Evolutionary conservation across 2,797 vertebrate genomes (phyloP), one percentile per base, ranked within the genome.

Genomic region (Podargus strigoides): DNA sequence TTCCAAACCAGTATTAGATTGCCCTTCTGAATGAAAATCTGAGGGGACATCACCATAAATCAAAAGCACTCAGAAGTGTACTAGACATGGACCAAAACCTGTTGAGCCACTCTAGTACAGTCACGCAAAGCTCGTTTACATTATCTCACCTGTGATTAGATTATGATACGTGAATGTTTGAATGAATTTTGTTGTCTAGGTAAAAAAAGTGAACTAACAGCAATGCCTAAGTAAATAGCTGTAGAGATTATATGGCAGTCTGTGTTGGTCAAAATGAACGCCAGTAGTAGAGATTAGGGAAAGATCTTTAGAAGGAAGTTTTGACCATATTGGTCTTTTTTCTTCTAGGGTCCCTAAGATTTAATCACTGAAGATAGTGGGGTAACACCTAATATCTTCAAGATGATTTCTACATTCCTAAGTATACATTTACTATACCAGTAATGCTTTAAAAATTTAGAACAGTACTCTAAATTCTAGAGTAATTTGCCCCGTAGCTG

Each of bases 111-210:
- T 89, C 75, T 21, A 44, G 70, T 37, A 44, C 62, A 89, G 89
- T 89, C 95, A 95, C 50, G 52, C 83, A 93, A 93, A 87, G 44
- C 85, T 83, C 26, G 0, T 89, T 95, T 90, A 28, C 60, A 47
- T 50, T 89, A 91, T 87, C 77, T 91, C 89, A 36, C 94, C 89
- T 80, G 70, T 90, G 91, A 88, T 93, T 95, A 93, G 64, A 72
- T 88, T 95, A 69, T 74, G 67, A 85, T 81, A 67, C 3, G 8
- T 86, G 73, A 89, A 78, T 84, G 58, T 91, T 94, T 89, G 70
- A 53, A 59, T 90, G 83, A 93, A 78, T 82, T 47, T 89, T 69
- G 32, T 68, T 92, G 42, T 95, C 83, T 52, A 20, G 50, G 59
- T 89, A 70, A 90, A 82, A 95, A 72, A 22, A 72, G 34, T 50